Evolutionary conservation across 2,888 invertebrate genomes (phyloP).

Genomic region (Alviniconcha strummeri): DNA sequence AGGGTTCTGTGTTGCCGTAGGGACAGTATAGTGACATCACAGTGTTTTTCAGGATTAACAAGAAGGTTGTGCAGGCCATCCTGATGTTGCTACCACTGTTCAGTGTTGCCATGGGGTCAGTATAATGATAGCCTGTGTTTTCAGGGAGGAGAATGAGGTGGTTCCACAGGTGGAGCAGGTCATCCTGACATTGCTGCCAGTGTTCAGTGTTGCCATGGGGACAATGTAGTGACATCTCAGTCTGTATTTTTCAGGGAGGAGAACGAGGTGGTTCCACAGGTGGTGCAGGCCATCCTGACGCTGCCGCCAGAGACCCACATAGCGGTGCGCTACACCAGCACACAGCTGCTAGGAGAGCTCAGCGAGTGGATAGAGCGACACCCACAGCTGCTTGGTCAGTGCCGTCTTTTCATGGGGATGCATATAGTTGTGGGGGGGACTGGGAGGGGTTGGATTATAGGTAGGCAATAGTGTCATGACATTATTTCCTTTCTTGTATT

Average conservation of each 20-base stretch:
- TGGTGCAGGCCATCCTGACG: conserved; percentile 91
- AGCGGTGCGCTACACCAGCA: conserved; percentile 91
- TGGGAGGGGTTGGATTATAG: too few species aligned
- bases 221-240: too few species aligned
- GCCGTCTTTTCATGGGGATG: neutral
- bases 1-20: too few species aligned
- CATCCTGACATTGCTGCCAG: conserved; percentile 87
- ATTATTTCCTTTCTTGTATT: too few species aligned
- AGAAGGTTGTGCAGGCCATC: too few species aligned
- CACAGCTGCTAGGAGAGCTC: conserved; percentile 88
- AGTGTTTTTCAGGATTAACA: too few species aligned
- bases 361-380: conserved; percentile 96
- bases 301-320: conserved; percentile 88
- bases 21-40: too few species aligned
- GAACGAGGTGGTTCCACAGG: conserved; percentile 93
- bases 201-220: too few species aligned
- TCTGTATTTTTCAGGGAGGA: conserved; percentile 81
- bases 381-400: conserved; percentile 82
- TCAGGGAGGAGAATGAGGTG: conserved; percentile 90
- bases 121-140: conserved; percentile 41
- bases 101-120: too few species aligned
- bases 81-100: conserved; percentile 76
- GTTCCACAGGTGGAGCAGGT: conserved; percentile 95
- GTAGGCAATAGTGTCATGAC: too few species aligned
- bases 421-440: too few species aligned